phyloP scores from a whole-genome alignment of 2,113 vertebrate species.

The Oryzias curvinotus region DNA sequence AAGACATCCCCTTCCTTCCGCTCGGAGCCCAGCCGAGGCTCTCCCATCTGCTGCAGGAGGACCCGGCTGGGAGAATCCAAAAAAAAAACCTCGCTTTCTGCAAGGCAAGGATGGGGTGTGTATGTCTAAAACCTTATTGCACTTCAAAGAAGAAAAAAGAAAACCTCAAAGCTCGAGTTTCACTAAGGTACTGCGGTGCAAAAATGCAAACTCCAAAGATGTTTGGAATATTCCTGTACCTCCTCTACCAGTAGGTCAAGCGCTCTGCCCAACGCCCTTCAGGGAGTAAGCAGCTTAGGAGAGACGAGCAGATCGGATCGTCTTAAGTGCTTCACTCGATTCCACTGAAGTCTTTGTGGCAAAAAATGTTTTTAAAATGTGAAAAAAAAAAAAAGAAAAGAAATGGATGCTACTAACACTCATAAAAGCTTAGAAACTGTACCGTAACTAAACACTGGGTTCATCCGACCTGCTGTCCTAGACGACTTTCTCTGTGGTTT shows the following conservation, averaged over 20 bases:
- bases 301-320: constrained; percentile 13
- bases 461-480: constrained; percentile 7
- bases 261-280: constrained; percentile 35
- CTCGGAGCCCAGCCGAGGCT: constrained; percentile 5
- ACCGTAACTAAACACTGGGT: constrained; percentile 41
- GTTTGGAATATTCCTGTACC: constrained; percentile 7
- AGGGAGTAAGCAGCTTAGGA: constrained; percentile 25
- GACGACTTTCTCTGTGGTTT: no score
- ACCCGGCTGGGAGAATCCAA: constrained; percentile 32
- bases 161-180: constrained; percentile 38
- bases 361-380: no score
- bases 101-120: constrained; percentile 30
- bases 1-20: constrained; percentile 20
- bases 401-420: constrained; percentile 48
- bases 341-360: constrained; percentile 32
- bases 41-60: constrained; percentile 18
- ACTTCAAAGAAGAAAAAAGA: constrained; percentile 62
- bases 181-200: constrained; percentile 42
- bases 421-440: constrained; percentile 35
- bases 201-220: constrained; percentile 36
- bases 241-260: constrained; percentile 29
- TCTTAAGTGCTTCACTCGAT: constrained; percentile 45
- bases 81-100: constrained; percentile 33
- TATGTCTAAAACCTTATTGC: constrained; percentile 54
- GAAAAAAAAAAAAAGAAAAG: not conserved